Conservation (phyloP, 1,140 invertebrate genomes). For the Holotrichia oblita region DNA sequence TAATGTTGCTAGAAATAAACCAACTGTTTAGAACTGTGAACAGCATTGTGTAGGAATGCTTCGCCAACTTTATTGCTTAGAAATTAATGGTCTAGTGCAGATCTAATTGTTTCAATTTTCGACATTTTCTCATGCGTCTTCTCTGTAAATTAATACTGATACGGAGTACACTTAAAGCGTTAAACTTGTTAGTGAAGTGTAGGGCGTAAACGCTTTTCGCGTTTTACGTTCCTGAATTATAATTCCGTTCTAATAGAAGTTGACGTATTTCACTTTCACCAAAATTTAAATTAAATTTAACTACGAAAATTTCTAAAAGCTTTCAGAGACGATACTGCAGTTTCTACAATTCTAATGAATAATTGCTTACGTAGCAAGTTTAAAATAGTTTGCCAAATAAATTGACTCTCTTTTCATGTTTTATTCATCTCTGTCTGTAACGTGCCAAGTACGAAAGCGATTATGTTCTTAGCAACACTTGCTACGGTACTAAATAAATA, state of each 20-base stretch:
- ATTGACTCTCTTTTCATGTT: conserved; percentile 23
- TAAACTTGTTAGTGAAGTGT: conserved; percentile 4
- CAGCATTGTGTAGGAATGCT: no score
- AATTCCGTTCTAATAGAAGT: neutral
- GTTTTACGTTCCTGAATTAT: conserved; percentile 11
- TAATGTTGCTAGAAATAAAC: no score
- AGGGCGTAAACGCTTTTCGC: conserved; percentile 4
- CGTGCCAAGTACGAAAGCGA: conserved; percentile 19
- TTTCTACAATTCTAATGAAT: neutral
- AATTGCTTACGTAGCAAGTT: conserved; percentile 25
- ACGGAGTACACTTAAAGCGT: neutral
- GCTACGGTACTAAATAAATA: neutral
- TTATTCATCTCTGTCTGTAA: neutral
- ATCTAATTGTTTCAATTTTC: neutral
- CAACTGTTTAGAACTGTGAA: no score
- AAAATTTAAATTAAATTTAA: neutral
- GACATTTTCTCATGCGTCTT: neutral
- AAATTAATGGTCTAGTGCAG: neutral
- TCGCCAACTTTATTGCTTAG: neutral
- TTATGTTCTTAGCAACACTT: neutral
- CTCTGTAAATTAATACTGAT: neutral
- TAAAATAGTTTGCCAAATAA: conserved; percentile 23
- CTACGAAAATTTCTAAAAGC: neutral
- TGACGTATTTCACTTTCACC: conserved; percentile 18
- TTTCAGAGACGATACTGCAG: neutral